These are phyloP conservation scores for Leptobrachium leishanense DNA, from an alignment of 2,113 vertebrate species.

Conservation along the genomic window DNA sequence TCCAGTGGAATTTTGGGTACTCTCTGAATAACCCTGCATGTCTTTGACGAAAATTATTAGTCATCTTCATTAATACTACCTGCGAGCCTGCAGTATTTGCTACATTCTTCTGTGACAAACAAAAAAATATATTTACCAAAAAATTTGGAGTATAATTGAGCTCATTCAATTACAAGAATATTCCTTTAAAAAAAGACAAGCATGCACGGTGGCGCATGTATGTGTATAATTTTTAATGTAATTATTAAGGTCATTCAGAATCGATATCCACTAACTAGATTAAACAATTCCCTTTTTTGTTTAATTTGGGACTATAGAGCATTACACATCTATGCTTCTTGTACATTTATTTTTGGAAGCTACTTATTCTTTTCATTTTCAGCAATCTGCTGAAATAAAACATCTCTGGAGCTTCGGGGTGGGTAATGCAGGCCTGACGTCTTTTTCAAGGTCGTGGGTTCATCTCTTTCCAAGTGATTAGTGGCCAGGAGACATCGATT, in stretches of 20 bases:
- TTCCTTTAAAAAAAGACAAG: no score
- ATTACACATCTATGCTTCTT: conserved; percentile 12
- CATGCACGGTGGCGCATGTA: no score
- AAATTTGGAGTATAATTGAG: no score
- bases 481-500: conserved; percentile 30
- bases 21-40: no score
- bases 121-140: no score
- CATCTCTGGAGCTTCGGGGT: conserved; percentile 15
- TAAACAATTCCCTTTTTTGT: conserved; percentile 4
- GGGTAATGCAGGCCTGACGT: conserved; percentile 25
- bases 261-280: background rate
- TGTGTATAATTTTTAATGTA: no score
- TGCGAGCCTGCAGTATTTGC: no score
- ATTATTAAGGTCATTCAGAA: background rate
- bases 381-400: conserved; percentile 2
- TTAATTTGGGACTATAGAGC: background rate
- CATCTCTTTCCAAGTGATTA: conserved; percentile 30
- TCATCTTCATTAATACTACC: no score
- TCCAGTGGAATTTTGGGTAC: no score
- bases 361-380: conserved; percentile 11
- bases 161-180: no score
- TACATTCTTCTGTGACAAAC: no score
- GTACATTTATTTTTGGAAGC: conserved; percentile 16
- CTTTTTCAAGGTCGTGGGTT: conserved; percentile 30
- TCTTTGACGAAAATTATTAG: no score